Percentiles rank a stretch among this genome's conserved stretches.
These are phyloP conservation scores for Melanostigma gelatinosum DNA, from an alignment of 2,113 vertebrate species.

Conservation along the genomic window DNA sequence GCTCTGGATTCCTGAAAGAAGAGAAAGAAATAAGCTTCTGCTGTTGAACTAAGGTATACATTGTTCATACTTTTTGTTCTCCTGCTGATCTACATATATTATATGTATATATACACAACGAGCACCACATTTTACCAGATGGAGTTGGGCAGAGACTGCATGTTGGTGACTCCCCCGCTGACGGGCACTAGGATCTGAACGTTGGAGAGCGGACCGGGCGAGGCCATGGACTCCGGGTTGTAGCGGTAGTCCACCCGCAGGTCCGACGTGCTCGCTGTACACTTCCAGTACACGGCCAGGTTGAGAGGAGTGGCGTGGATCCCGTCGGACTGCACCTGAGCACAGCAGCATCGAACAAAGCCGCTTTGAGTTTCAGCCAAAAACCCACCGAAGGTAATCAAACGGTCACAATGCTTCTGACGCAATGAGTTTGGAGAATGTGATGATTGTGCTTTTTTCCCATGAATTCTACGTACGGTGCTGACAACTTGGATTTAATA, in stretches of 20 bases:
- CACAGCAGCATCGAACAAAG: slow-evolving; percentile 16
- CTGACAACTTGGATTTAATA: background rate
- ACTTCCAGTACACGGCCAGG: slow-evolving; percentile 98
- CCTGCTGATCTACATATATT: too few species aligned
- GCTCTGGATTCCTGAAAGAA: slow-evolving; percentile 90
- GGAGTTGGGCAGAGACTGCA: slow-evolving; percentile 94
- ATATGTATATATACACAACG: too few species aligned
- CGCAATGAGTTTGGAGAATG: background rate
- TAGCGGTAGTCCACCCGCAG: slow-evolving; percentile 95
- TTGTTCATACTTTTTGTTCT: background rate
- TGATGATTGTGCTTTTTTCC: background rate
- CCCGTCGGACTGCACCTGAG: slow-evolving; percentile 93
- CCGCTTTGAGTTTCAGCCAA: background rate
- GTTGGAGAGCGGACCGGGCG: slow-evolving; percentile 87
- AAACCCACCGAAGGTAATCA: too few species aligned
- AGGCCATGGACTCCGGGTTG: slow-evolving; percentile 93
- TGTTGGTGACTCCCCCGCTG: slow-evolving; percentile 91
- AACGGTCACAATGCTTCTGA: too few species aligned
- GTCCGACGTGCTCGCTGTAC: slow-evolving; percentile 89
- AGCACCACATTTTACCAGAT: slow-evolving; percentile 84
- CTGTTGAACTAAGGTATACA: background rate
- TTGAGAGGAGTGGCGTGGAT: slow-evolving; percentile 97
- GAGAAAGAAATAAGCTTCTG: slow-evolving; percentile 8
- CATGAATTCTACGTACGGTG: background rate
- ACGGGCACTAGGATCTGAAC: slow-evolving; percentile 94